Conservation (phyloP, 2,797 vertebrate genomes). For the Pterois miles region DNA sequence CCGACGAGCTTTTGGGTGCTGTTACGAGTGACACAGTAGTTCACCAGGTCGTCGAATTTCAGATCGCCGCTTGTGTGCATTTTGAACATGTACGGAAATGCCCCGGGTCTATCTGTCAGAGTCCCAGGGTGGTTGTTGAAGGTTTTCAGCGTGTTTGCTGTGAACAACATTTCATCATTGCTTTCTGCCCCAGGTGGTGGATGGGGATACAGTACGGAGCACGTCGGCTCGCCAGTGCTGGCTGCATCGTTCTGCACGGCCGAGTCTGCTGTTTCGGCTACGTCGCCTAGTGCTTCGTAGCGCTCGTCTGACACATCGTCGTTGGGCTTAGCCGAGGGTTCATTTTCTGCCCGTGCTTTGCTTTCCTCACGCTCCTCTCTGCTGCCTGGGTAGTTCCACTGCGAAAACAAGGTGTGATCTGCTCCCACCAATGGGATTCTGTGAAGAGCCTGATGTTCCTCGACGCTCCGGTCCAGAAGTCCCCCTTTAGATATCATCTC, state of each 20-base stretch:
- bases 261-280: too few species aligned
- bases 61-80: background rate
- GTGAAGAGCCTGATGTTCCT: background rate
- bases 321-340: too few species aligned
- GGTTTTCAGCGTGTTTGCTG: background rate
- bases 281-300: too few species aligned
- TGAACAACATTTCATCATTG: background rate
- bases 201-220: too few species aligned
- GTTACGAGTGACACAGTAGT: background rate
- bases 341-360: too few species aligned
- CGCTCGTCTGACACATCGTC: too few species aligned
- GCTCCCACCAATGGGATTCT: background rate
- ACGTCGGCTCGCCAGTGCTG: too few species aligned
- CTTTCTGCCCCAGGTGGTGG: too few species aligned
- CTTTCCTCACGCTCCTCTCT: background rate
- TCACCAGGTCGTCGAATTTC: background rate
- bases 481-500: background rate
- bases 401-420: background rate
- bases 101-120: background rate
- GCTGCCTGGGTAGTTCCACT: background rate
- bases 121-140: slow-evolving; percentile 15
- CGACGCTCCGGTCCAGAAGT: background rate
- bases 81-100: background rate
- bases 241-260: background rate
- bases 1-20: background rate